phyloP scores from a whole-genome alignment of 1,140 invertebrate genomes.

The Mylabris phalerata region DNA sequence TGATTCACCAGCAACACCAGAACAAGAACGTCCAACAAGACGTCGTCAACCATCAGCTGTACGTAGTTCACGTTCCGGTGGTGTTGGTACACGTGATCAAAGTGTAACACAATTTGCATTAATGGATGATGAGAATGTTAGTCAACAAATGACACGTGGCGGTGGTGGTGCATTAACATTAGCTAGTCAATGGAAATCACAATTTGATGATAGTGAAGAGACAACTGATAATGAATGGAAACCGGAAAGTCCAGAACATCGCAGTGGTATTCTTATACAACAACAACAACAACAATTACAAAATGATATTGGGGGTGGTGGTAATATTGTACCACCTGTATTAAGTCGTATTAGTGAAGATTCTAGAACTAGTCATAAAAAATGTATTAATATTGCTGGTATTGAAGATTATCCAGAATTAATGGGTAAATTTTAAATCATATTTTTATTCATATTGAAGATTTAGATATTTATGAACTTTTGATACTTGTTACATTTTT shows the following conservation, averaged over 20 bases:
- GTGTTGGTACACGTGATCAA: slow-evolving; percentile 45
- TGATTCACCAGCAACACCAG: slow-evolving; percentile 39
- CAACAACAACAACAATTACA: slow-evolving; percentile 2
- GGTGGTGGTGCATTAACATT: slow-evolving; percentile 71
- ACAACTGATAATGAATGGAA: slow-evolving; percentile 89
- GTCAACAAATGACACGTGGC: slow-evolving; percentile 75
- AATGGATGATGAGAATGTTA: slow-evolving; percentile 89
- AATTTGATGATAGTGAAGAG: slow-evolving; percentile 89
- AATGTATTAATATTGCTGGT: slow-evolving; percentile 58
- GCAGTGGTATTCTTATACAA: slow-evolving; percentile 24
- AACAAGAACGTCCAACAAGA: slow-evolving; percentile 35
- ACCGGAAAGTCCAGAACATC: slow-evolving; percentile 70
- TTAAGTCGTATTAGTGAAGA: slow-evolving; percentile 55
- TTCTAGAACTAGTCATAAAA: slow-evolving; percentile 44
- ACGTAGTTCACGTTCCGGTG: slow-evolving; percentile 33
- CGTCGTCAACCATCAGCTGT: slow-evolving; percentile 36
- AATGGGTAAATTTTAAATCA: slow-evolving; percentile 32
- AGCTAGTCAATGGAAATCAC: slow-evolving; percentile 88
- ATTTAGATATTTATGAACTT: background rate
- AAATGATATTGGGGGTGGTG: slow-evolving; percentile 29
- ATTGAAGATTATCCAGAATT: slow-evolving; percentile 64
- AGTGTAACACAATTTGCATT: slow-evolving; percentile 80
- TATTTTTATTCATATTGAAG: background rate
- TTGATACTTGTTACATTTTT: background rate
- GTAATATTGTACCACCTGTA: slow-evolving; percentile 36